Base-by-base conservation (phyloP, 2,113 vertebrate species). In the Nothocercus julius region DNA sequence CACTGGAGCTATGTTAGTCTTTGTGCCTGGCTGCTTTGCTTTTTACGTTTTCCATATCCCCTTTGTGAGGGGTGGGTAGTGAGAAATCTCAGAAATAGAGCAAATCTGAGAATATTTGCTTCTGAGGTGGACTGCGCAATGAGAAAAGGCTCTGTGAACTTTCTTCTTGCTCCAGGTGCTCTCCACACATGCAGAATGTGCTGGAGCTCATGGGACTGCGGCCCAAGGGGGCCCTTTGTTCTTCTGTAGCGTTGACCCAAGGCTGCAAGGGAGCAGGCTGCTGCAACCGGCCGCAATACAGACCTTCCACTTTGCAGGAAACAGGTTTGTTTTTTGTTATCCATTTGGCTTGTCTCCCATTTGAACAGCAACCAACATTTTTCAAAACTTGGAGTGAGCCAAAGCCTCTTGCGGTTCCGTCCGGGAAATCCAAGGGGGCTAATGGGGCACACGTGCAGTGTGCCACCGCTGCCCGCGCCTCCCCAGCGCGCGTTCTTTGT, bases 291-390 rank as follows among this genome's bases (percentile, higher is more conserved):
- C 77, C 86, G 54, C 49, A 58, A 30, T 34, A 10, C 21, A 86
- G 61, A 47, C 77, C 90, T 84, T 81, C 69, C 51, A 72, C 42
- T 61, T 42, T 68, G 64, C 89, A 95, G 91, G 86, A 95, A 96
- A 47, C 91, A 94, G 77, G 91, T 94, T 96, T 96, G 92, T 15
- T 86, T 95, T 95, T 93, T 93, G 93, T 95, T 95, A 93, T 93
- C 58, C 91, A 66, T 87, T 87, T 96, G 96, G 96, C 91, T 95
- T 87, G 56, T 10, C 32, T 96, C 92, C 92, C 86, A 85, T 12
- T 73, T 96, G 94, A 97, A 90, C 83, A 47, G 84, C 66, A 90
- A 97, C 66, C 83, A 95, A 74, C 69, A 72, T 84, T 64, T 92
- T 91, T 92, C 69, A 61, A 87, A 85, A 72, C 74, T 72, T 84